These are phyloP conservation scores for Lepeophtheirus salmonis DNA, from an alignment of 1,140 invertebrate genomes.

Conservation along the genomic window DNA sequence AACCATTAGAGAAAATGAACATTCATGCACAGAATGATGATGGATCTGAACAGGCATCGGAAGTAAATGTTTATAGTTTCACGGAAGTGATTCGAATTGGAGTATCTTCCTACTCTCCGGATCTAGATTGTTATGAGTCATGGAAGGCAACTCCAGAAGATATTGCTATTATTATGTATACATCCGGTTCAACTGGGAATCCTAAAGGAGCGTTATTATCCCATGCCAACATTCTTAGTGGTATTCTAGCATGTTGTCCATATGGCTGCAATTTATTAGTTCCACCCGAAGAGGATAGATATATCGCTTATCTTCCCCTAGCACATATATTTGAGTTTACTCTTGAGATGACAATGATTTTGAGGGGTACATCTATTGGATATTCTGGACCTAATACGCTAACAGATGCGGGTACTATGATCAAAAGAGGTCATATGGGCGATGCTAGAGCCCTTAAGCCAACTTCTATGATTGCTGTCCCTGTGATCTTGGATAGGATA, in stretches of 20 bases:
- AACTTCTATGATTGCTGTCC: conserved; percentile 25
- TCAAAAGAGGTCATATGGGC: conserved; percentile 24
- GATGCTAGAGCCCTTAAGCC: conserved; percentile 25
- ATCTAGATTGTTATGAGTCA: background rate
- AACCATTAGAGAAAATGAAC: conserved; percentile 16
- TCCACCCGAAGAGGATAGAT: conserved; percentile 20
- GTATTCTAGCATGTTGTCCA: conserved; percentile 19
- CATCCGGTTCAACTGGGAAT: conserved; percentile 34
- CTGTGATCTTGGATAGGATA: conserved; percentile 23
- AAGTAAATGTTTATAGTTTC: conserved; percentile 19
- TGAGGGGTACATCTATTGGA: conserved; percentile 24
- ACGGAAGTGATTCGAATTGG: conserved; percentile 18
- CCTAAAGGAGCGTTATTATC: conserved; percentile 40
- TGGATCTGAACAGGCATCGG: background rate
- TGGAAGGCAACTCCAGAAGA: conserved; percentile 18
- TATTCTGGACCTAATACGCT: conserved; percentile 25
- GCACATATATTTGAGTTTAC: conserved; percentile 25
- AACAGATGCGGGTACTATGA: conserved; percentile 24
- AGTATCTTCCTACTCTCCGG: background rate
- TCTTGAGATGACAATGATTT: conserved; percentile 22
- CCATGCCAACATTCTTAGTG: conserved; percentile 21
- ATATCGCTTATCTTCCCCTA: conserved; percentile 25
- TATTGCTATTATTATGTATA: conserved; percentile 32
- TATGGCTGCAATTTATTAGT: background rate
- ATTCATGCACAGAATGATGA: background rate